Evolutionary conservation across 2,888 invertebrate genomes (phyloP).

Genomic region (Xestia xanthographa): DNA sequence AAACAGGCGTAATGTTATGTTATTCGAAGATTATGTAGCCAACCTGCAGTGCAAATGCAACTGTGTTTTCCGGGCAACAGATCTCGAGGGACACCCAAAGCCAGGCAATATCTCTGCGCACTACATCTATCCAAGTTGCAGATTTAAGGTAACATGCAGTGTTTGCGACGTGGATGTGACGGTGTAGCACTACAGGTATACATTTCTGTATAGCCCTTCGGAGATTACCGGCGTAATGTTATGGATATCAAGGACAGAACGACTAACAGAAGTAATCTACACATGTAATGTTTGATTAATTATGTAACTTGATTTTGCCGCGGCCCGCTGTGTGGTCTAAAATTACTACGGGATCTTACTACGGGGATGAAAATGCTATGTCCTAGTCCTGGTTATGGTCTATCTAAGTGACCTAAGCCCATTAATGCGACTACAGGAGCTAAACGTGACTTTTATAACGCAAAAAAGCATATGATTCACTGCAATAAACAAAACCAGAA

Average conservation of each 20-base stretch:
- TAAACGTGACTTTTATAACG: too few relatives aligned
- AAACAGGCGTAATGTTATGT: neutral
- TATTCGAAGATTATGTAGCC: constrained; percentile 2
- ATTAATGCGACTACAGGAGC: too few relatives aligned
- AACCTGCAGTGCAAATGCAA: neutral
- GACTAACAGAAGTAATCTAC: neutral
- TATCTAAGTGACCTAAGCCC: too few relatives aligned
- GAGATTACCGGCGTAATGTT: neutral
- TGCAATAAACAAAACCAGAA: too few relatives aligned
- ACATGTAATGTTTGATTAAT: neutral
- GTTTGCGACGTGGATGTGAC: neutral
- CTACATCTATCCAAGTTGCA: neutral
- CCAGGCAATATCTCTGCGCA: neutral
- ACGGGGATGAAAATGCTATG: too few relatives aligned
- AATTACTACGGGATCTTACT: too few relatives aligned
- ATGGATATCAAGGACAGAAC: neutral
- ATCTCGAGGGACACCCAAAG: neutral
- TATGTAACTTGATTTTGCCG: neutral
- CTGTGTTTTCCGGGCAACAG: neutral
- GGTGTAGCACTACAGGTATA: neutral
- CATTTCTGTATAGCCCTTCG: neutral
- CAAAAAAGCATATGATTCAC: too few relatives aligned
- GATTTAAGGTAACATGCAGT: neutral
- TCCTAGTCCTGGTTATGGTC: too few relatives aligned
- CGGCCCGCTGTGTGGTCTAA: neutral